phyloP scores from a whole-genome alignment of 2,113 vertebrate species.

The Hystrix cristata region DNA sequence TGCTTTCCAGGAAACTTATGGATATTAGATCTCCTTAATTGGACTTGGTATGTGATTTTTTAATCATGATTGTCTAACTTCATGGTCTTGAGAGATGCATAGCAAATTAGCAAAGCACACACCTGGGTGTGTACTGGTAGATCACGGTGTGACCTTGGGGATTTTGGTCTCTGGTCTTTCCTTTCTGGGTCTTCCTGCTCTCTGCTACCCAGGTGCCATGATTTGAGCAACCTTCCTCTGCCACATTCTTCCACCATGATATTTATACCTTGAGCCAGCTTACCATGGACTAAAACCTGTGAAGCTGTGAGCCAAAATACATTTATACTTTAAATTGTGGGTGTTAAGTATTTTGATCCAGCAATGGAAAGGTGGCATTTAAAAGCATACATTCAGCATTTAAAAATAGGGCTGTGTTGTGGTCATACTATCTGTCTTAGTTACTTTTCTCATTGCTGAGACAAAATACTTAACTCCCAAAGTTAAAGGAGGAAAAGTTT shows the following conservation, averaged over 20 bases:
- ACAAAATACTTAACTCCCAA: no score
- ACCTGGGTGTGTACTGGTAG: neutral
- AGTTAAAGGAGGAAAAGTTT: no score
- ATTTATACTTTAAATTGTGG: neutral
- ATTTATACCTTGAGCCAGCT: neutral
- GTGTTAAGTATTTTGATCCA: neutral
- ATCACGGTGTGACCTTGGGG: neutral
- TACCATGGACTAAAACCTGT: neutral
- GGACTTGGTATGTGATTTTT: neutral
- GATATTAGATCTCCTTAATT: neutral
- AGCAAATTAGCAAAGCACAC: neutral
- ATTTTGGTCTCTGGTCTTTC: neutral
- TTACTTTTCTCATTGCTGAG: no score
- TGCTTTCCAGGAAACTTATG: conserved; percentile 5
- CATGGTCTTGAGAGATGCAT: neutral
- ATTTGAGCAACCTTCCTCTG: neutral
- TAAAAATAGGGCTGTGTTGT: neutral
- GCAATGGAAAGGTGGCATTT: neutral
- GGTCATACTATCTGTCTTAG: neutral
- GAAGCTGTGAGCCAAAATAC: neutral
- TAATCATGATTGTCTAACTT: neutral
- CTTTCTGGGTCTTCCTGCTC: neutral
- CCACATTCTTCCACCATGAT: neutral
- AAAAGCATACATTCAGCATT: neutral
- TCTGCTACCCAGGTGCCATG: neutral